phyloP scores from a whole-genome alignment of 2,797 vertebrate species.

The Gobionotothen gibberifrons region DNA sequence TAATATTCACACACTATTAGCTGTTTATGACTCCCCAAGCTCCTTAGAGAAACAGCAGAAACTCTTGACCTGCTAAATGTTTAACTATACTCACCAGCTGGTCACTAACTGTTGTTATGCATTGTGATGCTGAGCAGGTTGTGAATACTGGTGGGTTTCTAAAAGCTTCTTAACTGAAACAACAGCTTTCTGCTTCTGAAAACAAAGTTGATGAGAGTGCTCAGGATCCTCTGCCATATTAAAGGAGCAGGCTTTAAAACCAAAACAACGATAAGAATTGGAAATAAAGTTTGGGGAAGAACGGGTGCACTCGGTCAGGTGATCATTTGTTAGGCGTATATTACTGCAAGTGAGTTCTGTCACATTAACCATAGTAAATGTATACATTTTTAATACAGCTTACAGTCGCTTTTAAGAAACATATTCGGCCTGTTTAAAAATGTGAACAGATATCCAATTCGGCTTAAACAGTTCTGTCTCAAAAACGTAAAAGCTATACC shows the following conservation, averaged over 20 bases:
- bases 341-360: background rate
- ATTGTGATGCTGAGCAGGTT: background rate
- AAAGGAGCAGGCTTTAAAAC: background rate
- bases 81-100: background rate
- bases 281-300: too few species aligned
- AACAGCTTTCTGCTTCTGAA: background rate
- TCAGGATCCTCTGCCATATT: background rate
- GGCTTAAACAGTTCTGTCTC: background rate
- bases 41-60: background rate
- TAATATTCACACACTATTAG: too few species aligned
- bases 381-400: background rate
- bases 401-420: conserved; percentile 8
- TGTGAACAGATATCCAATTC: background rate
- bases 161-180: background rate
- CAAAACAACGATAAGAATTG: background rate
- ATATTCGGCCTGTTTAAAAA: background rate
- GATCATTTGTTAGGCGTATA: background rate
- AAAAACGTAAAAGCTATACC: conserved; percentile 2
- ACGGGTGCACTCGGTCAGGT: too few species aligned
- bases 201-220: background rate
- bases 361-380: background rate
- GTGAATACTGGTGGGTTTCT: background rate
- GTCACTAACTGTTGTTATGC: too few species aligned
- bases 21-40: background rate
- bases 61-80: background rate